Base-by-base conservation (phyloP, 2,113 vertebrate species). In the Pseudorasbora parva region DNA sequence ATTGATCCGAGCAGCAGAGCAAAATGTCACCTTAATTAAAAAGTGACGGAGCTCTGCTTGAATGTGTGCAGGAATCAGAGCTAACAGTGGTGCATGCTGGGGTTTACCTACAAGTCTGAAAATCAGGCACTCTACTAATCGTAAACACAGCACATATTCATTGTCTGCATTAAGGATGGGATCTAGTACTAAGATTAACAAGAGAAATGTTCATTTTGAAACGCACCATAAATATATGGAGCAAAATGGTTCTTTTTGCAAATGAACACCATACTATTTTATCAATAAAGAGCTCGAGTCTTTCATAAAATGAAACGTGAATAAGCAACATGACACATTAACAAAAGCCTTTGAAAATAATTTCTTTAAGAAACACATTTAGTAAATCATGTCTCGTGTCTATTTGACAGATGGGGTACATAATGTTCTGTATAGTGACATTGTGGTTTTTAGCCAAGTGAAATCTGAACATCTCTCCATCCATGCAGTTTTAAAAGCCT, bases 1-100 rank as follows among this genome's bases (percentile, higher is more conserved):
- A 84, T 86, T 86, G 86, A 89, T 86, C 82, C 82, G 78, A 51
- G 72, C 74, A 89, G 82, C 78, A 71, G 84, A 87, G 78, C 88
- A 86, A 87, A 89, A 89, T 89, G 86, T 86, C 88, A 87, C 84
- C 74, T 86, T 89, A 84, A 89, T 89, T 87, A 89, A 89, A 87
- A 89, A 81, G 77, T 23, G 59, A 77, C 62, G 14, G 82, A 75
- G 78, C 64, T 69, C 66, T 27, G 80, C 3, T 49, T 78, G 78
- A 64, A 23, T 59, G 56, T 89, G 85, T 83, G 80, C 82, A 83
- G 80, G 62, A 88, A 88, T 88, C 85, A 75, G 88, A 87, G 84
- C 68, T 71, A 82, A 90, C 92, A 88, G 83, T 66, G 87, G 83
- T 84, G 85, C 88, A 87, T 82, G 90, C 90, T 89, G 86, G 86